A percentile compares a stretch with the other conserved stretches of the same genome.
These are phyloP conservation scores for Pelecanus crispus DNA, from an alignment of 2,113 vertebrate species.

Conservation along the genomic window DNA sequence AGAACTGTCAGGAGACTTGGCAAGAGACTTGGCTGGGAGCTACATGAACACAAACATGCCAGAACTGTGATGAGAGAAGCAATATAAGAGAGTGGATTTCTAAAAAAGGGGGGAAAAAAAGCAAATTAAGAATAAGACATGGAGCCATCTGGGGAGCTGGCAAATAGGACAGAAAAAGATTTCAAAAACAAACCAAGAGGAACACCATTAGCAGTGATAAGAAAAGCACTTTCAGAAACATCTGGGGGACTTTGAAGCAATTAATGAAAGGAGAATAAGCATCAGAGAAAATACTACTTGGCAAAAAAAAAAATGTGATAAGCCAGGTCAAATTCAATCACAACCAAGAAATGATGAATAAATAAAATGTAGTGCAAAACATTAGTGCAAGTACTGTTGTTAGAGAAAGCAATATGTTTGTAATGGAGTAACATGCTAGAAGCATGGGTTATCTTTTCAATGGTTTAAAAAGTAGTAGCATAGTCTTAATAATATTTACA, in stretches of 20 bases:
- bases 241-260: constrained; percentile 9
- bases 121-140: constrained; percentile 14
- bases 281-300: background rate
- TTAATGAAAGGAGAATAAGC: background rate
- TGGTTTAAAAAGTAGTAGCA: background rate
- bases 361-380: background rate
- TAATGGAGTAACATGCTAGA: background rate
- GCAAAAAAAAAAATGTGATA: background rate
- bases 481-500: background rate
- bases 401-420: background rate
- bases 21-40: background rate
- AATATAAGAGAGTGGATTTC: background rate
- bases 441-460: background rate
- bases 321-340: background rate
- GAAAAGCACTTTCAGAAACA: constrained; percentile 28
- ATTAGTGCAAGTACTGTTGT: background rate
- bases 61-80: constrained; percentile 23
- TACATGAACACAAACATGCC: background rate
- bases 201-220: constrained; percentile 21
- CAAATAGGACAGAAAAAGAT: constrained; percentile 9
- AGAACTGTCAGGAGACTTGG: constrained; percentile 10
- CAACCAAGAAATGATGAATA: background rate
- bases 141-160: constrained; percentile 21
- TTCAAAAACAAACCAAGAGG: constrained; percentile 28
- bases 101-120: background rate